Evolutionary conservation across 2,797 vertebrate genomes (phyloP).

Genomic region (Zalophus californianus): DNA sequence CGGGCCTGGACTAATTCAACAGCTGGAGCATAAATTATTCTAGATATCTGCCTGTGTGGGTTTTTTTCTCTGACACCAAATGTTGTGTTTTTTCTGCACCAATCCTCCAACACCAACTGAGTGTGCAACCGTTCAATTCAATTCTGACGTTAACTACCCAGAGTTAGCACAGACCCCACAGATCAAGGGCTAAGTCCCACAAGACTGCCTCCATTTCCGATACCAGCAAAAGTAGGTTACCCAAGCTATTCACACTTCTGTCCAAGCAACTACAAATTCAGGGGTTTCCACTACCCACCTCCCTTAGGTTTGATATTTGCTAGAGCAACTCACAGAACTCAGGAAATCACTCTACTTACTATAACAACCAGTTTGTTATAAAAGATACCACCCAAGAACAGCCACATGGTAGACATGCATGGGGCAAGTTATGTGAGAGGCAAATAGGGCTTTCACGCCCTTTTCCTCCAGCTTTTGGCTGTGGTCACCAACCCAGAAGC

Average conservation of each 20-base stretch:
- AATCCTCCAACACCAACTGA: neutral
- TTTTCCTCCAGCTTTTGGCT: neutral
- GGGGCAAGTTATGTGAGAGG: neutral
- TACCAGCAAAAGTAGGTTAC: too few relatives aligned
- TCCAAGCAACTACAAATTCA: neutral
- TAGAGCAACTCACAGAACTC: neutral
- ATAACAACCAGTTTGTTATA: neutral
- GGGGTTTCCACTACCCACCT: neutral
- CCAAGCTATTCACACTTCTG: neutral
- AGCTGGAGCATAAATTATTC: neutral
- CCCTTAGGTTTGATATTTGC: neutral
- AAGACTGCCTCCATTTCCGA: neutral
- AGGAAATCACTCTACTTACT: neutral
- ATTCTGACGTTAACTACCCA: neutral
- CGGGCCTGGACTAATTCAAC: neutral
- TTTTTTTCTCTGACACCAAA: neutral
- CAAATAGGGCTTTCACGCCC: accelerated
- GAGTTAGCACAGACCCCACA: neutral
- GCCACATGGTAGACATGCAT: neutral
- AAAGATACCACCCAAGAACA: neutral
- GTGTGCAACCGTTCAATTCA: neutral
- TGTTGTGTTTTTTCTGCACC: neutral
- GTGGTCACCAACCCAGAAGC: neutral
- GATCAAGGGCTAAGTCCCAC: neutral
- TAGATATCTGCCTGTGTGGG: neutral